A percentile compares a stretch with the other conserved stretches of the same genome.
phyloP scores from a whole-genome alignment of 2,113 vertebrate species.

The Loxodonta africana region DNA sequence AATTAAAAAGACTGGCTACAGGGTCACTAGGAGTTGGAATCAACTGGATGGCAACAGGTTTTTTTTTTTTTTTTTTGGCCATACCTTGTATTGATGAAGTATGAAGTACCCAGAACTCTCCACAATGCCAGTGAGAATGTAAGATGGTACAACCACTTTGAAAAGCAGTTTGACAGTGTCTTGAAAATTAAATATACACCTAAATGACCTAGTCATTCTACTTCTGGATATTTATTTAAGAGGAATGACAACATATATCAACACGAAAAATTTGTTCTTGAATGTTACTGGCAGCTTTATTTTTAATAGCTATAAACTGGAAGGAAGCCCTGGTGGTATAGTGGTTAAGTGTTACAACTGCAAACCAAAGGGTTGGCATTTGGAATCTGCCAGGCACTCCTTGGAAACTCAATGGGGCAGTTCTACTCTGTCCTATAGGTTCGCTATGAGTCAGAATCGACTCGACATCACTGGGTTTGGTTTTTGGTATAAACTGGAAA shows the following conservation, averaged over 20 bases:
- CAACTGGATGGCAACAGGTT: no score
- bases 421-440: no score
- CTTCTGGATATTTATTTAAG: neutral
- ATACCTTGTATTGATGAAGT: neutral
- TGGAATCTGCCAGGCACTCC: no score
- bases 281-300: neutral
- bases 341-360: no score
- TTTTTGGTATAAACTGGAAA: no score
- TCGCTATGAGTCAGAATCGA: no score
- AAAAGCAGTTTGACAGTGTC: neutral
- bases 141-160: neutral
- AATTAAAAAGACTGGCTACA: neutral
- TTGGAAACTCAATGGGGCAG: no score
- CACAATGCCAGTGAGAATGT: neutral
- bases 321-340: no score
- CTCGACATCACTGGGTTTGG: no score
- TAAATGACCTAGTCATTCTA: neutral
- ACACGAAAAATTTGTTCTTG: neutral
- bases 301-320: neutral
- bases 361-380: no score
- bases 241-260: neutral
- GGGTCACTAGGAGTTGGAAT: no score
- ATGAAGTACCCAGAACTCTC: neutral
- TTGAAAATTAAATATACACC: neutral
- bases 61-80: no score